Conservation (phyloP, 2,797 vertebrate genomes). For the Cryptoblepharus egeriae region DNA sequence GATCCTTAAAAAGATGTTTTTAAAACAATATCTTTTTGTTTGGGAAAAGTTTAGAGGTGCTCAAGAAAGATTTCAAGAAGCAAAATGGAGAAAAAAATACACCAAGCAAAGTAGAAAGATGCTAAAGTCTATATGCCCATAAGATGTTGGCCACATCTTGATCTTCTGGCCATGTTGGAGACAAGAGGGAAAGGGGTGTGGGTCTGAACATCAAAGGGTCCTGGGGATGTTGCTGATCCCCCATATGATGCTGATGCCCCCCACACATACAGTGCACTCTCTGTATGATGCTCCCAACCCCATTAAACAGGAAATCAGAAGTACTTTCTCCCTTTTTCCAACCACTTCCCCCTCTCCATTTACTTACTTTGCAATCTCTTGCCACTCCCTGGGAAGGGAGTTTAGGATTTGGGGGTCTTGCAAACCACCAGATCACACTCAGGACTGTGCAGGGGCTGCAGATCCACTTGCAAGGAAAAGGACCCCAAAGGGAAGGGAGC, state of each 20-base stretch:
- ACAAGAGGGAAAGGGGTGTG: not conserved
- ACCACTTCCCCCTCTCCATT: not conserved
- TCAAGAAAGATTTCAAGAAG: not conserved
- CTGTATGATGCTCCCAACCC: not conserved
- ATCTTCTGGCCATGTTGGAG: slow-evolving; percentile 8
- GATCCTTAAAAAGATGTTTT: not conserved
- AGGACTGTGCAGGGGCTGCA: not conserved
- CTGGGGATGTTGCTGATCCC: not conserved
- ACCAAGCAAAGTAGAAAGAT: not conserved
- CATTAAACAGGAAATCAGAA: not conserved
- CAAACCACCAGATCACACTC: not conserved
- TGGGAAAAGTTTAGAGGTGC: not conserved
- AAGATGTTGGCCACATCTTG: not conserved
- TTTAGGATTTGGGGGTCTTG: not conserved
- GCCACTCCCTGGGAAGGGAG: not conserved
- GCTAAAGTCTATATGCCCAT: not conserved
- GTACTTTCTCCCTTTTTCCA: not conserved
- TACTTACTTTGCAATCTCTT: slow-evolving; percentile 19
- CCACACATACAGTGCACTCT: not conserved
- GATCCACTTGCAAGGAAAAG: not conserved
- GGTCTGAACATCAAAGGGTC: not conserved
- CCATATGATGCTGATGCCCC: not conserved
- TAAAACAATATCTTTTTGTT: too few relatives aligned
- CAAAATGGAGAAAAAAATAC: not conserved
- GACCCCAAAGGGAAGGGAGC: not conserved